Evolutionary conservation across 1,140 invertebrate genomes (phyloP).

Genomic region (Akabosia matsudoensis): DNA sequence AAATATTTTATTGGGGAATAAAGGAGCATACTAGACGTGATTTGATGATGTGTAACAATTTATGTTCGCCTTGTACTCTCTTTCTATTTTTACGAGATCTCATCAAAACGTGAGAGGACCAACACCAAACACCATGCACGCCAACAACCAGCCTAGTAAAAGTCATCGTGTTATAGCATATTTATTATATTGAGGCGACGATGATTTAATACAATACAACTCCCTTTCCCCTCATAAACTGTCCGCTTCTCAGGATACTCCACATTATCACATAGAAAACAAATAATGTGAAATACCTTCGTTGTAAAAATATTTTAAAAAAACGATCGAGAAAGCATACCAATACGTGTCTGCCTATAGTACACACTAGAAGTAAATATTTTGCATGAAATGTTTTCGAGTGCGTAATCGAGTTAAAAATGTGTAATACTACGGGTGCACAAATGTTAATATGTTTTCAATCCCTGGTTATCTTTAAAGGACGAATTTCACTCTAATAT

Average conservation of each 20-base stretch:
- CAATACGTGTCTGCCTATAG: too few relatives aligned
- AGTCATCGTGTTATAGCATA: not conserved
- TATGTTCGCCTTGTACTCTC: conserved; percentile 1
- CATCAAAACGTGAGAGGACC: too few relatives aligned
- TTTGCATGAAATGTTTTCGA: too few relatives aligned
- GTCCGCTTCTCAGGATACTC: not conserved
- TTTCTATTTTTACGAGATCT: not conserved
- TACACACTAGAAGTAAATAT: too few relatives aligned
- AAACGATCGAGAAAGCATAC: too few relatives aligned
- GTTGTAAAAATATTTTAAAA: not conserved
- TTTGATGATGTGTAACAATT: conserved; percentile 24
- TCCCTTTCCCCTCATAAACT: not conserved
- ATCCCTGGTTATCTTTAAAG: too few relatives aligned
- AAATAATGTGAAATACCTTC: not conserved
- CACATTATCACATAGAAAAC: not conserved
- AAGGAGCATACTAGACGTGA: conserved; percentile 17
- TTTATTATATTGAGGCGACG: not conserved
- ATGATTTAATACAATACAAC: not conserved
- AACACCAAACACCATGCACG: not conserved
- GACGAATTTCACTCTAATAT: too few relatives aligned
- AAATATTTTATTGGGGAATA: conserved; percentile 21
- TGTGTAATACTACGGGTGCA: too few relatives aligned
- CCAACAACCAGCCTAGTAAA: not conserved
- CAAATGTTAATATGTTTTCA: too few relatives aligned
- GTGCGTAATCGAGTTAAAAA: too few relatives aligned